Evolutionary conservation across 2,888 invertebrate species (phyloP), one percentile per base, ranked within the genome.

Genomic region (Petrophora chlorosata): DNA sequence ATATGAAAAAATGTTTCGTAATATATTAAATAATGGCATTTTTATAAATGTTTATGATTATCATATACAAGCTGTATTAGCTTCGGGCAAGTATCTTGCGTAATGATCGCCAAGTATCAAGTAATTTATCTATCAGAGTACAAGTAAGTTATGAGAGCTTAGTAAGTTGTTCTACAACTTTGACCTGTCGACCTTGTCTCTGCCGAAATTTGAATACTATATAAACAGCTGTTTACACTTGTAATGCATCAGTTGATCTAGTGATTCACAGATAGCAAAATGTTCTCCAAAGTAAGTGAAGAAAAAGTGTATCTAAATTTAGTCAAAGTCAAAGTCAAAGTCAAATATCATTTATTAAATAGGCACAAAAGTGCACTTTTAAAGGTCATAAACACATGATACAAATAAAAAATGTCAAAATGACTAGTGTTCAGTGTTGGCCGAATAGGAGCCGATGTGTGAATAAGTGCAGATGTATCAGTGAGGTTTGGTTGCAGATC

Each of bases 221-320:
- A 85, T 67, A 85, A 81, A 67, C 66, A 40, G 61, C 59, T 62
- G 56, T 54, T 65, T 61, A 61, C 60, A 63, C 58, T 59, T 56
- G 59, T 51, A 67, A 65, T 73, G 67, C 67, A 80, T 80, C 79
- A 85, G 77, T 85, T 68, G 67, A 53, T 61, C 60, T 49, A 70
- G 55, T 65, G 59, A 64, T 61, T 57, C 65, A 65, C n/a, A n/a
- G n/a, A n/a, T 56, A 71, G 59, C 67, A 82, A 76, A 54, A 85
- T 86, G 85, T 84, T 82, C 73, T 73, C 77, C 44, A 84, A 85
- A 83, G 85, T 86, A 73, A 83, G 85, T 79, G 45, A 15, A n/a
- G n/a, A n/a, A n/a, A n/a, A n/a, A 19, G 1, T 19, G 1, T 7
- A 19, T 5, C 2, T 19, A 1, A 19, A 19, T 19, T 2, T 5